These are phyloP conservation scores for Kradibia gibbosae DNA, from an alignment of 1,140 invertebrate genomes.

Conservation along the genomic window DNA sequence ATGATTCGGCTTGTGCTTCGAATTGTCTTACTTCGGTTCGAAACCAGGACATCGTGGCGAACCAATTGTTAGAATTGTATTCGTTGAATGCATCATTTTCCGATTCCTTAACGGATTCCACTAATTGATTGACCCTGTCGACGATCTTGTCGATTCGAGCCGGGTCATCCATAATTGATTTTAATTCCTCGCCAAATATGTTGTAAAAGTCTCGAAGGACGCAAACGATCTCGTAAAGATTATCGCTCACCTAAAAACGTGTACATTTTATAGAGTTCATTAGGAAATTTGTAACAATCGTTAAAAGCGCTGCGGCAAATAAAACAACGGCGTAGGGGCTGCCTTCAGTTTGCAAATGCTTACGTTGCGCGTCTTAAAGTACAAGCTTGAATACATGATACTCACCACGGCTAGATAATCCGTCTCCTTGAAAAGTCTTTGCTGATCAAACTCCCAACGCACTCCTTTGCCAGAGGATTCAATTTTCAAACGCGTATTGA, in stretches of 20 bases:
- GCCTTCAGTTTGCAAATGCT: too few relatives aligned
- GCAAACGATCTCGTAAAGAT: conserved; percentile 81
- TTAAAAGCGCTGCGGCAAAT: too few relatives aligned
- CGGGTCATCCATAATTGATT: conserved; percentile 88
- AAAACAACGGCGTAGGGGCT: too few relatives aligned
- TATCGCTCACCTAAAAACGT: conserved; percentile 80
- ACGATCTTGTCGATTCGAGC: conserved; percentile 87
- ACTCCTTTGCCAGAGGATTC: conserved; percentile 86
- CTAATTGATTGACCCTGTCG: conserved; percentile 80
- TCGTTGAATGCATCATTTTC: conserved; percentile 87
- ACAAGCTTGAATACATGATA: too few relatives aligned
- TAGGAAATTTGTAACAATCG: neutral
- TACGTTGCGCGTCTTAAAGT: too few relatives aligned
- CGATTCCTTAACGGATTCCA: conserved; percentile 80
- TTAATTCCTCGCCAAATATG: conserved; percentile 89
- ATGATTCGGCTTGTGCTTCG: conserved; percentile 86
- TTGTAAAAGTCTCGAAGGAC: conserved; percentile 90
- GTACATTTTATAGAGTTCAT: neutral
- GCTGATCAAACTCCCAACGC: conserved; percentile 92
- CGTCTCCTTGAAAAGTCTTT: conserved; percentile 83
- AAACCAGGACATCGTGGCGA: conserved; percentile 83
- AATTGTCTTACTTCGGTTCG: conserved; percentile 81
- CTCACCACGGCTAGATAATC: conserved; percentile 80
- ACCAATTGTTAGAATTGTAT: conserved; percentile 87
- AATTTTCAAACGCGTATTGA: conserved; percentile 83